phyloP scores from a whole-genome alignment of 2,888 invertebrate species.

The Pammene aurita region DNA sequence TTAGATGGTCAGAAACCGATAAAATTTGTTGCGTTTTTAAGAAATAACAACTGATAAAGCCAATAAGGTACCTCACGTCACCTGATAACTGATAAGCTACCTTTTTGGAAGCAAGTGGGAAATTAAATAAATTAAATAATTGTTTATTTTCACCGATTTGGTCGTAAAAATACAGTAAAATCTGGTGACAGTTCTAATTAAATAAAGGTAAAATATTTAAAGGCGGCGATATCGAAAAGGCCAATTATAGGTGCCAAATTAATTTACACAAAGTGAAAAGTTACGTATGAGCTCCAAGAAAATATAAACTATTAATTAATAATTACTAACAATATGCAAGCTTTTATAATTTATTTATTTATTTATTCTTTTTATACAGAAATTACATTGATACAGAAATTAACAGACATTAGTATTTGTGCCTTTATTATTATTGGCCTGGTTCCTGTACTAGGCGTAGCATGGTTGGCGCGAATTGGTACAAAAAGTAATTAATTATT shows the following conservation, averaged over 20 bases:
- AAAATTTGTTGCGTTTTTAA: constrained; percentile 29
- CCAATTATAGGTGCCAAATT: constrained; percentile 11
- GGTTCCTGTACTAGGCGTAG: too few species aligned
- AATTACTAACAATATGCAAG: too few species aligned
- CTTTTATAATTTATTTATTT: too few species aligned
- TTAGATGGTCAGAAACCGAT: constrained; percentile 39
- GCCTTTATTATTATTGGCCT: too few species aligned
- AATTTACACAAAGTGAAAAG: constrained; percentile 7
- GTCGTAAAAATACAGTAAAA: constrained; percentile 21
- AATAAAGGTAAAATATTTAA: constrained; percentile 25
- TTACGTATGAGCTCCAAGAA: not conserved
- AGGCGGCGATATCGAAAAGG: constrained; percentile 7
- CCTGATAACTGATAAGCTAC: constrained; percentile 30
- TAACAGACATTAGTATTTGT: too few species aligned
- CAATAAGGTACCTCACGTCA: constrained; percentile 23
- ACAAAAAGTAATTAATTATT: too few species aligned
- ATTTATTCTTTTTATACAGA: too few species aligned
- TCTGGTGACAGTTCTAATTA: constrained; percentile 17
- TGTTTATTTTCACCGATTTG: constrained; percentile 28
- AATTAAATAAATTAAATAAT: constrained; percentile 37
- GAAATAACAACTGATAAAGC: constrained; percentile 24
- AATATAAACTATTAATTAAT: too few species aligned
- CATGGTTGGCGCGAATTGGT: too few species aligned
- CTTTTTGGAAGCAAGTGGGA: constrained; percentile 17
- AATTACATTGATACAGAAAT: too few species aligned